Base-by-base conservation (phyloP, 1,140 invertebrate genomes). In the Lysiphlebus fabarum region DNA sequence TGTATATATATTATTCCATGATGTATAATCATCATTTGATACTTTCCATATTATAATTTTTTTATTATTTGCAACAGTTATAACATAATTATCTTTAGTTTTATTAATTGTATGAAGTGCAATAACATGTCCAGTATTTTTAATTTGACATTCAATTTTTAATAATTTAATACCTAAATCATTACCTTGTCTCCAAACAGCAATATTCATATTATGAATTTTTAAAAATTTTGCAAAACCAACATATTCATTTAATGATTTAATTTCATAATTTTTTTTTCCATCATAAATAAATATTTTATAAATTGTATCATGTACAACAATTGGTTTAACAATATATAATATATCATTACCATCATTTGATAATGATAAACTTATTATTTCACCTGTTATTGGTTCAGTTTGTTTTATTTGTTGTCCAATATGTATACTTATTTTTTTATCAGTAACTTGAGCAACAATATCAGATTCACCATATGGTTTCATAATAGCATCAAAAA, bases 401-500 rank as follows among this genome's bases (percentile, higher is more conserved):
- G 64, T 59, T 63, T 68, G 63, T 7, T 26, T 26, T 26, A 26
- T 26, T 26, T 26, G 17, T 26, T 26, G 51, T 26, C 65, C 69
- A 14, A 56, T 10, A 55, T 53, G 69, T 33, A 67, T 17, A 5
- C 62, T 56, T 47, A 80, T 69, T n/a, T 66, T 69, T 40, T 70
- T 73, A 38, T 58, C 54, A 2, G 68, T 75, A 62, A 73, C 71
- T 44, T 67, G 69, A 9, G 68, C 66, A 5, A 78, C 33, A 38
- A 63, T 65, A 48, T 78, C 70, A 7, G 53, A 38, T 58, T 70
- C n/a, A 8, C 62, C 66, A 34, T 44, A 56, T 45, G 66, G 55
- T 38, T 70, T 65, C 55, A 78, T 68, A 43, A 71, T 61, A 14
- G 72, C 75, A 61, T 73, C 72, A 58, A 76, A 76, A 6, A 72